Evolutionary conservation across 2,113 vertebrate genomes (phyloP), one percentile per base, ranked within the genome.

Genomic region (Scomber colias): DNA sequence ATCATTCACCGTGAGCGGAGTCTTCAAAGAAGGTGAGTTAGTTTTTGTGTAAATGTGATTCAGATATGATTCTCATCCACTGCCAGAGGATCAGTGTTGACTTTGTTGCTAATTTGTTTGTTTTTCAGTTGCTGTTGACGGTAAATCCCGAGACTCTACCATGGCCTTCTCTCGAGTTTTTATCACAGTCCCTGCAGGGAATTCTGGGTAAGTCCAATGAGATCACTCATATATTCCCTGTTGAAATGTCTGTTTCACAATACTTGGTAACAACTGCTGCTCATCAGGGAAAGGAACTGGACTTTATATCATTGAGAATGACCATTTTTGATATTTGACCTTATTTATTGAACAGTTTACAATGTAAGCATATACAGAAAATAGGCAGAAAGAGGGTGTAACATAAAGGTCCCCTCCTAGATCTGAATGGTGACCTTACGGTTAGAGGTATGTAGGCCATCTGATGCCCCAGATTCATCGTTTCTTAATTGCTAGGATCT

Each of bases 141-240:
- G 93, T 27, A 96, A 96, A 85, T 95, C 94, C 4, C 85, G 94
- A 19, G 96, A 97, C 59, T 90, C 93, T 5, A 92, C 97, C 24
- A 94, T 95, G 77, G 96, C 96, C 13, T 98, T 98, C 87, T 96
- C 96, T 4, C 93, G 97, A 11, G 95, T 96, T 0, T 98, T 98
- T 55, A 87, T 98, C 3, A 95, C 96, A 14, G 96, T 98, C 71
- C 97, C 97, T 11, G 96, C 96, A 16, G 95, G 92, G 66, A 96
- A 90, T 88, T 92, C 95, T 35, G 97, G 97, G 97, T 97, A 87
- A 90, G 92, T 88, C n/a, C 69, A 74, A 60, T 56, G 11, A 71
- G 31, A 56, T 79, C 53, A 2, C 59, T 60, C 30, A 45, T 8
- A n/a, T 46, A 67, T 48, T 63, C 55, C 30, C 35, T 30, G 15